Evolutionary conservation across 2,113 vertebrate species (phyloP).

Genomic region (Mus pahari): DNA sequence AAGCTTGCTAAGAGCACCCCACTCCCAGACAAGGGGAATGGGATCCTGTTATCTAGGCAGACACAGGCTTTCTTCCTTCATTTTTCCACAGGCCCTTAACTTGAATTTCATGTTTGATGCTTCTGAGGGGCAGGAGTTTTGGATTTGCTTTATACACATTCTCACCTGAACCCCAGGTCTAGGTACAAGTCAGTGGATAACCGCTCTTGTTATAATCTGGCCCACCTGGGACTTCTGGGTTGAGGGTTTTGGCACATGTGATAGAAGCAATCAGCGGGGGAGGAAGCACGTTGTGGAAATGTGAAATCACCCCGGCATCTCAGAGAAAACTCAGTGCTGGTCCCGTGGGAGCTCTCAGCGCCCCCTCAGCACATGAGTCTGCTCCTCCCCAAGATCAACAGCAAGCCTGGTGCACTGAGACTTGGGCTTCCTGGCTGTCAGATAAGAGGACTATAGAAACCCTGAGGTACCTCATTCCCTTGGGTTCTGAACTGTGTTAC

Average conservation of each 20-base stretch:
- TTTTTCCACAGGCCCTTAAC: background rate
- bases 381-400: rapidly evolving
- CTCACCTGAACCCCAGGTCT: background rate
- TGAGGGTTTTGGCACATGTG: background rate
- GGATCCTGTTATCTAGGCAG: background rate
- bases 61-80: background rate
- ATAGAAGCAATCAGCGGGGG: background rate
- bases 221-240: background rate
- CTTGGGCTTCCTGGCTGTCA: background rate
- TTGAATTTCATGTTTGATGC: background rate
- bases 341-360: background rate
- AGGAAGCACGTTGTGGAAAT: background rate
- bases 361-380: background rate
- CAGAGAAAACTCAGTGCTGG: background rate
- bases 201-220: background rate
- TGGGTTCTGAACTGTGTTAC: background rate
- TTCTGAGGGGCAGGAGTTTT: background rate
- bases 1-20: background rate
- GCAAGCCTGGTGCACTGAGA: background rate
- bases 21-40: background rate
- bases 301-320: background rate
- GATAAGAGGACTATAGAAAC: background rate
- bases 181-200: background rate
- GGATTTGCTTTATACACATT: background rate
- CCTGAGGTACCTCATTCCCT: background rate